phyloP scores from a whole-genome alignment of 1,140 invertebrate genomes.

The Panagrolaimus sp. region DNA sequence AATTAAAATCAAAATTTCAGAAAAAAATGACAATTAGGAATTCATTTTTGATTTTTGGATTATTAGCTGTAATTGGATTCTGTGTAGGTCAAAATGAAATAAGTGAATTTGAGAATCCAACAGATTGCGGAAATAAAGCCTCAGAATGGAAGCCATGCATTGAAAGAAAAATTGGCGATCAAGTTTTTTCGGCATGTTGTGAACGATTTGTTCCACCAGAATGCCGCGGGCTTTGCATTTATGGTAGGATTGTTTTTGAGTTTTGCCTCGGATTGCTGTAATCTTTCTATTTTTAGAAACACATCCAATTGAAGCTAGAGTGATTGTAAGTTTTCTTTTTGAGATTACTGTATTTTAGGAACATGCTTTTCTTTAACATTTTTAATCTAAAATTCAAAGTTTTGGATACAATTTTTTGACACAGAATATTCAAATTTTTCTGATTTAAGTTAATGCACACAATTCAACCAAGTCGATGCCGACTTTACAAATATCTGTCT shows the following conservation, averaged over 20 bases:
- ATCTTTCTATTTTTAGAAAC: no score
- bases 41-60: neutral
- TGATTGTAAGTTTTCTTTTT: constrained; percentile 41
- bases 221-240: constrained; percentile 56
- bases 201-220: constrained; percentile 58
- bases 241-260: no score
- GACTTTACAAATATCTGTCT: constrained; percentile 56
- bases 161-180: constrained; percentile 56
- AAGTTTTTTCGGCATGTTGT: constrained; percentile 56
- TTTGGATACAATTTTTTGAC: neutral
- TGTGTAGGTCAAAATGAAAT: constrained; percentile 28
- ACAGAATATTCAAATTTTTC: neutral
- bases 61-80: neutral
- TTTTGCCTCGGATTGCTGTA: no score
- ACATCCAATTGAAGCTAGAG: constrained; percentile 56
- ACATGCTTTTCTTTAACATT: neutral
- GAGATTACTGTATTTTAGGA: neutral
- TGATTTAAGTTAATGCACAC: constrained; percentile 57
- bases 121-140: constrained; percentile 51
- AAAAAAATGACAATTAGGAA: no score
- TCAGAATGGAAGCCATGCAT: constrained; percentile 59
- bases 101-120: constrained; percentile 44
- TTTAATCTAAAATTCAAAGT: neutral
- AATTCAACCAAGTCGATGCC: constrained; percentile 56
- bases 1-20: no score